A percentile compares a stretch with the other conserved stretches of the same genome.
Conservation (phyloP, 2,888 invertebrate genomes). For the Autographa pulchrina region DNA sequence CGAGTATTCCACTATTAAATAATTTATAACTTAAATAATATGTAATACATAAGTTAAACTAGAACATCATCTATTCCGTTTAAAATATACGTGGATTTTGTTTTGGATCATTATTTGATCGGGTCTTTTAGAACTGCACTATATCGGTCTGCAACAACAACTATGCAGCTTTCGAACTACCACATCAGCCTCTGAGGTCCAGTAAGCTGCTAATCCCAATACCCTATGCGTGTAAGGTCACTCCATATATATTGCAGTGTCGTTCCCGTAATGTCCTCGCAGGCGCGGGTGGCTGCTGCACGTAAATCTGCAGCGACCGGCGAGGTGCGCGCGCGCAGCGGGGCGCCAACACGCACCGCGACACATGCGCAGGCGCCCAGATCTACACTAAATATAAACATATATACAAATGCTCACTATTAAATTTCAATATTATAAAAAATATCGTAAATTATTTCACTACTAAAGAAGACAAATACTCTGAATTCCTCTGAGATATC, state of each 20-base stretch:
- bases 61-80: too few species aligned
- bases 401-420: not conserved
- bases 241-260: not conserved
- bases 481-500: not conserved
- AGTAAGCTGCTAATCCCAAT: not conserved
- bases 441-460: conserved; percentile 4
- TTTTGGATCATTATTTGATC: too few species aligned
- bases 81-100: too few species aligned
- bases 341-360: conserved; percentile 19
- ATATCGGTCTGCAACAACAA: too few species aligned
- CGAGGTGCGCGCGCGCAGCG: conserved; percentile 31
- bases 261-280: conserved; percentile 6
- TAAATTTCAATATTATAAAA: conserved; percentile 1
- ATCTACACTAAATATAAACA: not conserved
- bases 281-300: not conserved
- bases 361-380: conserved; percentile 15
- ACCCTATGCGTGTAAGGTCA: not conserved
- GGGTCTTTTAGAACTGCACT: too few species aligned
- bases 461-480: not conserved
- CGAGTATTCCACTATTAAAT: not conserved
- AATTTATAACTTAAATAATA: too few species aligned
- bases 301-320: conserved; percentile 13
- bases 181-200: not conserved
- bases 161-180: not conserved
- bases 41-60: too few species aligned